Base-by-base conservation (phyloP, 2,113 vertebrate genomes). In the Amblyopsis rosae region DNA sequence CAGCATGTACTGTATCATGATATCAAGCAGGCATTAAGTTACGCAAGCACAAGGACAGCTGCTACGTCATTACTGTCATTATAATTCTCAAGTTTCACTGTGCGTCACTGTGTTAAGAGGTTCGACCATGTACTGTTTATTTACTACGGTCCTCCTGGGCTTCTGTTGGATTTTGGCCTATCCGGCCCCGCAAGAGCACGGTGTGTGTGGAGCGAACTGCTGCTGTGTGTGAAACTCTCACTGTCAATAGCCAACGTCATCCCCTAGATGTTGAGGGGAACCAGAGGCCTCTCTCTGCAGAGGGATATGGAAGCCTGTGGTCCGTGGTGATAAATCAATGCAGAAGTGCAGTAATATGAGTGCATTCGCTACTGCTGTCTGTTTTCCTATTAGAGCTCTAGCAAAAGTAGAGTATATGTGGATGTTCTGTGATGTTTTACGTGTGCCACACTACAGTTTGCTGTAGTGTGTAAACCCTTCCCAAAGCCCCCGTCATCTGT, bases 81-180 rank as follows among this genome's bases (percentile, higher is more conserved):
- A 57, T 78, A 51, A 56, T 69, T 8, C 51, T 80, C 48, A 35
- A 33, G 71, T 76, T 86, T 60, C 66, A 73, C 59, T 68, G 64
- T 65, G 71, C 65, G 66, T 75, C 35, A 3, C 45, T 60, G 5
- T 41, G 53, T 70, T 65, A 32, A 68, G 58, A 65, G 62, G 62
- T 62, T 76, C 59, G 61, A 6, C 62, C 41, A 19, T 46, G 75
- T 69, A 77, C 65, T 33, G 53, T 26, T 71, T 73, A 73, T 19
- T 41, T 47, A 79, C 69, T 69, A 59, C 65, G 50, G 65, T 54
- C 75, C 75, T 62, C 63, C 71, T 75, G 76, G 17, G 70, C 69
- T 70, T 59, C n/a, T 49, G 67, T 41, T 26, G 59, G 70, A 73
- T 67, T 80, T 84, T 80, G 82, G 84, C 80, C 76, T 62, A 51